phyloP scores from a whole-genome alignment of 2,113 vertebrate genomes.

The Oenanthe oenanthe region DNA sequence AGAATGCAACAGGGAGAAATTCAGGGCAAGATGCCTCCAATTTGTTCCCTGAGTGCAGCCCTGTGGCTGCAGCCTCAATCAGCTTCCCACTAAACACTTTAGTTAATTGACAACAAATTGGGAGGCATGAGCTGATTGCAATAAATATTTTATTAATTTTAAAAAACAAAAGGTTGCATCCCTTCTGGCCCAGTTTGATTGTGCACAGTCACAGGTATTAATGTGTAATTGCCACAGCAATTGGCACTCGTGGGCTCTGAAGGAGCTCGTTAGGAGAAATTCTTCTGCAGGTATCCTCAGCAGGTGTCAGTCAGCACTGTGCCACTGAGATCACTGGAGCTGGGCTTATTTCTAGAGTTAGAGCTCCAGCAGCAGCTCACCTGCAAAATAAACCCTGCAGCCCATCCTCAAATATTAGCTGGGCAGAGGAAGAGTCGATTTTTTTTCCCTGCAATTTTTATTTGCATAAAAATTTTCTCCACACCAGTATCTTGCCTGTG shows the following conservation, averaged over 20 bases:
- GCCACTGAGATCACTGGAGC: slow-evolving; percentile 3
- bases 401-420: neutral
- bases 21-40: neutral
- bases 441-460: neutral
- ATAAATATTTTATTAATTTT: slow-evolving; percentile 64
- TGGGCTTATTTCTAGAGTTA: neutral
- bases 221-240: slow-evolving; percentile 55
- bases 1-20: neutral
- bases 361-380: slow-evolving; percentile 3
- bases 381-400: slow-evolving; percentile 13
- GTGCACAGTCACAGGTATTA: slow-evolving; percentile 31
- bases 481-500: neutral
- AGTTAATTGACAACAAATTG: slow-evolving; percentile 65
- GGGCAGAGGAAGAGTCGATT: neutral
- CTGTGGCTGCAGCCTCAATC: slow-evolving; percentile 25
- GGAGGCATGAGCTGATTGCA: slow-evolving; percentile 44
- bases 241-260: slow-evolving; percentile 24
- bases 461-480: neutral
- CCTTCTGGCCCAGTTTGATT: slow-evolving; percentile 36
- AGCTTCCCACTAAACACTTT: slow-evolving; percentile 32
- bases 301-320: slow-evolving; percentile 31
- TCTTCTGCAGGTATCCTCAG: slow-evolving; percentile 8
- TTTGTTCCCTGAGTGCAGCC: neutral
- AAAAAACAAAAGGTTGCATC: slow-evolving; percentile 55
- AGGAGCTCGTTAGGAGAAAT: slow-evolving; percentile 52